These are phyloP conservation scores for Alectura lathami DNA, from an alignment of 2,113 vertebrate species.

Conservation along the genomic window DNA sequence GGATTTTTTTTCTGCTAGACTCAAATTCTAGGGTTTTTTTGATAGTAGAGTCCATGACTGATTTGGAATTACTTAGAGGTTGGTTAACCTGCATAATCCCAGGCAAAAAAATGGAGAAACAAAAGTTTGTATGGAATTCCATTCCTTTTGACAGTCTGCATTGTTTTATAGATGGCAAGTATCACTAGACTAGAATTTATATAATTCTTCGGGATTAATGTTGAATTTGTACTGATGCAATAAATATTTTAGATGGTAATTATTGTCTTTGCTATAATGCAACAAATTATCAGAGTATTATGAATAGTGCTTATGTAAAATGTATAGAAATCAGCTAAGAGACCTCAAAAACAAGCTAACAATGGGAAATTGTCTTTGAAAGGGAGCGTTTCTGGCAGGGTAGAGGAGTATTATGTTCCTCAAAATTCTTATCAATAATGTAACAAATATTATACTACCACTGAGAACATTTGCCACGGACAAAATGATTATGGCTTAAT, in stretches of 20 bases:
- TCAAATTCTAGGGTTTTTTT: background rate
- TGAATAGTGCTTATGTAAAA: background rate
- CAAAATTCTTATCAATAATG: conserved; percentile 38
- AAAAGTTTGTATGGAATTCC: background rate
- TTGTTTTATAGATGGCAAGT: background rate
- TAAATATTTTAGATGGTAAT: background rate
- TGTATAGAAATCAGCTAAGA: background rate
- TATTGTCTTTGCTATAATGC: background rate
- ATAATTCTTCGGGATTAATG: background rate
- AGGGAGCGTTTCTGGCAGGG: background rate
- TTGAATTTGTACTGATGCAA: background rate
- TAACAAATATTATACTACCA: conserved; percentile 33
- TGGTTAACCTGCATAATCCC: background rate
- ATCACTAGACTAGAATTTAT: background rate
- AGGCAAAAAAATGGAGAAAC: background rate
- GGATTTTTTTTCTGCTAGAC: background rate
- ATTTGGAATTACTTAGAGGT: background rate
- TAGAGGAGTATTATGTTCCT: background rate
- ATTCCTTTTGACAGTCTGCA: background rate
- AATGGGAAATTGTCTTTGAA: background rate
- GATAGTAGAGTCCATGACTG: background rate
- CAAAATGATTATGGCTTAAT: conserved; percentile 16
- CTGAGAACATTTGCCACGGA: conserved; percentile 14
- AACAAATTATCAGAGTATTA: background rate
- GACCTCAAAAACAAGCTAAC: background rate